A percentile compares a stretch with the other conserved stretches of the same genome.
Conservation (phyloP, 2,888 invertebrate species). For the Drosophila conformis region DNA sequence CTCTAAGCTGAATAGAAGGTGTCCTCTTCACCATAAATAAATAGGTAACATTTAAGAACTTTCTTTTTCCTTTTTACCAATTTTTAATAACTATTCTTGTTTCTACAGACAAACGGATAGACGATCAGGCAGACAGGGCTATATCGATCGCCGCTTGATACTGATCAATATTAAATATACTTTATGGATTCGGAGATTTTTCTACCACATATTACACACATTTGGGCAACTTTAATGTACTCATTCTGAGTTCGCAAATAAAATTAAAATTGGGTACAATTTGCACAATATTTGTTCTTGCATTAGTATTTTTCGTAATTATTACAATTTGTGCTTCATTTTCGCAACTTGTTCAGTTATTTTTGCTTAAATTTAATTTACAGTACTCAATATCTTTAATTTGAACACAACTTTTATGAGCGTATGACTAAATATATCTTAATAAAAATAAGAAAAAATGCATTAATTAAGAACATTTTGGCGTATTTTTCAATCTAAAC, state of each 20-base stretch:
- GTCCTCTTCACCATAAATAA: neutral
- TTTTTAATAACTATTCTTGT: neutral
- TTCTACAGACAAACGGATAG: neutral
- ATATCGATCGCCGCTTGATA: neutral
- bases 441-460: neutral
- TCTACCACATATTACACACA: neutral
- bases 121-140: neutral
- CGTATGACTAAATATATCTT: neutral
- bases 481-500: neutral
- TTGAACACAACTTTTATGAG: neutral
- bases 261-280: neutral
- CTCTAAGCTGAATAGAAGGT: neutral
- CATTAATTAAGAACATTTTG: neutral
- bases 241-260: neutral
- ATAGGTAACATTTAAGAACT: neutral
- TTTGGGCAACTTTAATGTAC: neutral
- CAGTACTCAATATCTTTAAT: neutral
- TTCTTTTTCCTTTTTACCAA: neutral
- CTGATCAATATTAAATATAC: neutral
- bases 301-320: neutral
- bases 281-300: neutral
- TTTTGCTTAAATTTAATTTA: neutral
- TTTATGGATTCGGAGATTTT: accelerated
- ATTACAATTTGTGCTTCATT: neutral
- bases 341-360: neutral